These are phyloP conservation scores for Daboia siamensis DNA, from an alignment of 2,113 vertebrate genomes.

Conservation along the genomic window DNA sequence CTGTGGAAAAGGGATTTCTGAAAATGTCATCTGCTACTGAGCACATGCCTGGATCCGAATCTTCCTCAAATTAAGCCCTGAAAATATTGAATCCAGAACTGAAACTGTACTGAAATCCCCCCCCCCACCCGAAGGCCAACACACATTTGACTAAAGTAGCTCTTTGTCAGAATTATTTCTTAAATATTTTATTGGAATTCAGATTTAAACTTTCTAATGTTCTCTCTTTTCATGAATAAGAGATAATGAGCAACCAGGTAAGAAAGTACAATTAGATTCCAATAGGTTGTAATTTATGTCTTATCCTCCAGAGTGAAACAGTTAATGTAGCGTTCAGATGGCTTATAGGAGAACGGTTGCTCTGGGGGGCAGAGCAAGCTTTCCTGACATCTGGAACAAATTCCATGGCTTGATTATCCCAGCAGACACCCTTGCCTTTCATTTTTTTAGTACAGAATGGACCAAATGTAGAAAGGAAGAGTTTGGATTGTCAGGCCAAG, in stretches of 20 bases:
- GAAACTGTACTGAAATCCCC: background rate
- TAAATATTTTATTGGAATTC: slow-evolving; percentile 1
- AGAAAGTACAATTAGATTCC: slow-evolving; percentile 60
- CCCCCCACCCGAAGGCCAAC: no score
- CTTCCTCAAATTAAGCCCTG: background rate
- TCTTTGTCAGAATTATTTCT: slow-evolving; percentile 18
- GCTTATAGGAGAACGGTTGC: slow-evolving; percentile 45
- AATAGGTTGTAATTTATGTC: slow-evolving; percentile 59
- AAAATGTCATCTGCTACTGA: background rate
- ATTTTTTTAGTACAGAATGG: background rate
- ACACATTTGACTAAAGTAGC: background rate
- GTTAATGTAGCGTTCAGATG: slow-evolving; percentile 53
- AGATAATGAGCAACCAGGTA: slow-evolving; percentile 59
- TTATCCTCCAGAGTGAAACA: slow-evolving; percentile 55
- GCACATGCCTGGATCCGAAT: background rate
- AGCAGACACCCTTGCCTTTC: background rate
- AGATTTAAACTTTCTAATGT: slow-evolving; percentile 33
- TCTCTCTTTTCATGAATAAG: slow-evolving; percentile 42
- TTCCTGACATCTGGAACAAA: background rate
- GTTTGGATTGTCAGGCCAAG: background rate
- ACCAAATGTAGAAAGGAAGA: fast-evolving
- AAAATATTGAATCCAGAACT: background rate
- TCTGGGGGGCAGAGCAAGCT: slow-evolving; percentile 41
- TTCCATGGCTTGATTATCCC: background rate
- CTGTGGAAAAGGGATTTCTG: background rate